These are phyloP conservation scores for Lochmaea capreae DNA, from an alignment of 2,888 invertebrate species.

Conservation along the genomic window DNA sequence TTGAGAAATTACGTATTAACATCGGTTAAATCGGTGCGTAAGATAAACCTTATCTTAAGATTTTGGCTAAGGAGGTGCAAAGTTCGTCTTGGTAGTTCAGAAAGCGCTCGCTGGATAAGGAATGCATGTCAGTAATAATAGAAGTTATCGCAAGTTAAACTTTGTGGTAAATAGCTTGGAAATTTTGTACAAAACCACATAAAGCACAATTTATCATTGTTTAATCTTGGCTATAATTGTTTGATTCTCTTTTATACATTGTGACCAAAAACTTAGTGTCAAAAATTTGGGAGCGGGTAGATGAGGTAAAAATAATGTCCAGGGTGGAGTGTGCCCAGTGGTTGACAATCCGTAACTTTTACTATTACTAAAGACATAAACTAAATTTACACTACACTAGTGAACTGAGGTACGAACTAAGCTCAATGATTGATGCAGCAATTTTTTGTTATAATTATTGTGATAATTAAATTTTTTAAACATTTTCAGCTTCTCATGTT, in stretches of 20 bases:
- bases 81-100: conserved; percentile 28
- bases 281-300: too few relatives aligned
- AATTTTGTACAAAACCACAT: conserved; percentile 1
- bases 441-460: too few relatives aligned
- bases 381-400: too few relatives aligned
- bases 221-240: neutral
- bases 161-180: conserved; percentile 12
- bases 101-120: conserved; percentile 8
- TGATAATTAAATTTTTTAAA: too few relatives aligned
- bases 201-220: neutral
- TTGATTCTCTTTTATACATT: neutral
- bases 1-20: conserved; percentile 43
- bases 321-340: too few relatives aligned
- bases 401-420: too few relatives aligned
- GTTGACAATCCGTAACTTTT: too few relatives aligned
- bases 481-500: too few relatives aligned
- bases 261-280: too few relatives aligned
- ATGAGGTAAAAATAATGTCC: too few relatives aligned
- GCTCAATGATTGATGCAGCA: too few relatives aligned
- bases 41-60: conserved; percentile 29
- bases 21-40: conserved; percentile 32
- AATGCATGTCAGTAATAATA: conserved; percentile 8
- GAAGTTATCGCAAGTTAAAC: conserved; percentile 6
- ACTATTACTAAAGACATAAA: too few relatives aligned
- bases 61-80: conserved; percentile 44